A percentile compares a stretch with the other conserved stretches of the same genome.
Evolutionary conservation across 2,888 invertebrate species (phyloP).

Genomic region (Norana najaformis): DNA sequence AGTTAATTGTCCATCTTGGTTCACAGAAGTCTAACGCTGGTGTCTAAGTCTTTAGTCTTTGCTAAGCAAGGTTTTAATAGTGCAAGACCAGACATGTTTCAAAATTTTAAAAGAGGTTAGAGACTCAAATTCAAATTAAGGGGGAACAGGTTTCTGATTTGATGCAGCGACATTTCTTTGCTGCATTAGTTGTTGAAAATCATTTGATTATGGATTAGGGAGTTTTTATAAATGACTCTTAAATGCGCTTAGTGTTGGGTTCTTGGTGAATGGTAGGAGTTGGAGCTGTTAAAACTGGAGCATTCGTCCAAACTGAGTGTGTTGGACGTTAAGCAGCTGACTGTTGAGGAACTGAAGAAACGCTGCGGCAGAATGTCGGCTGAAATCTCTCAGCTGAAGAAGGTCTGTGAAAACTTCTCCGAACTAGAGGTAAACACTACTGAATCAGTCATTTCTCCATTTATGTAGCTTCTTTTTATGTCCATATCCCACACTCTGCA

Average conservation of each 20-base stretch:
- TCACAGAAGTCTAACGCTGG: not conserved
- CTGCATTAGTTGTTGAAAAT: not conserved
- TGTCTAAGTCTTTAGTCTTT: no score
- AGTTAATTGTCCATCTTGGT: not conserved
- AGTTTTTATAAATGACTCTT: not conserved
- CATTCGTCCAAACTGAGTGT: not conserved
- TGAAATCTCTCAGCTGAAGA: not conserved
- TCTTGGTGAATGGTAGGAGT: not conserved
- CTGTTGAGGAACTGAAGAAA: not conserved
- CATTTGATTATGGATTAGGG: not conserved
- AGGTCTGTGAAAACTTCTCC: not conserved
- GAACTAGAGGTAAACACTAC: not conserved
- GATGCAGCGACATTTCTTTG: not conserved
- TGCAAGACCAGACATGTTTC: no score
- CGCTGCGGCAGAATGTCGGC: not conserved
- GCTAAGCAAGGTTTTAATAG: no score
- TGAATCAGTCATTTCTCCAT: not conserved
- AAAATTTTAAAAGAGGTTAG: not conserved
- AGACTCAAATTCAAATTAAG: not conserved
- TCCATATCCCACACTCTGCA: no score
- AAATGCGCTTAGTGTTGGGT: not conserved
- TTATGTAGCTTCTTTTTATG: no score
- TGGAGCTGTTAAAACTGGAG: conserved; percentile 13
- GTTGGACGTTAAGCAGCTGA: not conserved
- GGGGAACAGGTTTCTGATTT: not conserved